phyloP scores from a whole-genome alignment of 2,113 vertebrate species.

The Machaerirhynchus nigripectus region DNA sequence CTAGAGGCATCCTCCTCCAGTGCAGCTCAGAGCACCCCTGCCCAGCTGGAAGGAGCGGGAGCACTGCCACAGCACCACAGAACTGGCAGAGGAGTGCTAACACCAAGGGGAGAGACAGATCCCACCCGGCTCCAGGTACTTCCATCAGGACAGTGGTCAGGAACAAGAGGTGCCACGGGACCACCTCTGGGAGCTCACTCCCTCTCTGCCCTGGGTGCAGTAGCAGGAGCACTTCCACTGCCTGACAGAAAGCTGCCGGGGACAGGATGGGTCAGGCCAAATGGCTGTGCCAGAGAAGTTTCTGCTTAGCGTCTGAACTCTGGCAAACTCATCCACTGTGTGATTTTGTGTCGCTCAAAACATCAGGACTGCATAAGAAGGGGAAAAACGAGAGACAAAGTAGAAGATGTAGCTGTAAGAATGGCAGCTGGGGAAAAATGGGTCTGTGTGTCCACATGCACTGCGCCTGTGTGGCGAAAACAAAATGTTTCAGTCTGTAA shows the following conservation, averaged over 20 bases:
- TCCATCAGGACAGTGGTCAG: accelerated
- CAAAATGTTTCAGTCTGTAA: background rate
- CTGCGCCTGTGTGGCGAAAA: background rate
- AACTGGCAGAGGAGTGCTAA: background rate
- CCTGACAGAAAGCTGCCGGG: too few relatives aligned
- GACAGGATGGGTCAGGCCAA: background rate
- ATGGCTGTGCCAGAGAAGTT: background rate
- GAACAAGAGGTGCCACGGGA: background rate
- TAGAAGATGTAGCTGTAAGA: background rate
- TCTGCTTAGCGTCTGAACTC: background rate
- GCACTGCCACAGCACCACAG: background rate
- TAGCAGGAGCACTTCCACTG: background rate
- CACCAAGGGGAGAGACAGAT: background rate
- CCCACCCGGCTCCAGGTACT: background rate
- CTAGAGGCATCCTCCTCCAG: background rate
- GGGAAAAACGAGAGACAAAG: accelerated
- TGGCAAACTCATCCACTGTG: accelerated
- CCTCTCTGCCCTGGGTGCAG: background rate
- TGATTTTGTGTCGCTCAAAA: background rate
- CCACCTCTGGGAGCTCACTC: background rate
- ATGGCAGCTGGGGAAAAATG: accelerated
- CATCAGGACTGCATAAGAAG: background rate
- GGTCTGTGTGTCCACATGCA: background rate
- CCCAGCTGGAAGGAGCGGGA: background rate
- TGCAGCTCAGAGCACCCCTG: background rate